Base-by-base conservation (phyloP, 2,113 vertebrate genomes). In the Malaclemys terrapin region DNA sequence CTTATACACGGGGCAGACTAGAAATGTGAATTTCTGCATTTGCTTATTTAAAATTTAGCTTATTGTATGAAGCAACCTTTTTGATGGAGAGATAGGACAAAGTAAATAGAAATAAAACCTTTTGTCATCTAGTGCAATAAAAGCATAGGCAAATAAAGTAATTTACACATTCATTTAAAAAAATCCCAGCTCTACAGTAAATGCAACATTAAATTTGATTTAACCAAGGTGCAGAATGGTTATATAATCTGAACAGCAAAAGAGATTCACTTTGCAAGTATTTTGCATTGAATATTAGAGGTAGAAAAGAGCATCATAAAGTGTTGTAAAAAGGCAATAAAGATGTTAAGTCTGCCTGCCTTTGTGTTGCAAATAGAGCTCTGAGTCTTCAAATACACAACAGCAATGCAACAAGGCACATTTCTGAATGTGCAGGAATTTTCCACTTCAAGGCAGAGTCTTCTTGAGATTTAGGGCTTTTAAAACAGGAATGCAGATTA, bases 331-430 rank as follows among this genome's bases (percentile, higher is more conserved):
- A 96, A 89, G 95, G 65, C 62, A 93, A 89, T 75, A 85, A 88
- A 95, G 92, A 95, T 97, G 89, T 88, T 54, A 95, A 94, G 81
- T 94, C 89, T 95, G 89, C 65, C 75, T 95, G 90, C 79, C 84
- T 97, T 97, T 97, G 90, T 96, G 91, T 87, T 94, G 89, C 92
- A 97, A 90, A 96, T 89, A 95, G 90, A 96, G 93, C 65, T 95
- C 92, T 95, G 95, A 89, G 87, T 94, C 90, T 89, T 95, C 96
- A 96, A 94, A 96, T 95, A 93, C 50, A 97, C 0, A 59, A 79
- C 92, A 0, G 0, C 94, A 96, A 97, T 94, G 96, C 95, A 96
- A 96, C 90, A 89, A 88, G 85, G 62, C 90, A 93, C 81, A 91
- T 95, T 96, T 97, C 85, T 84, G 90, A 97, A 95, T 80, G 82